Base-by-base conservation (phyloP, 2,113 vertebrate genomes). In the Odobenus rosmarus region DNA sequence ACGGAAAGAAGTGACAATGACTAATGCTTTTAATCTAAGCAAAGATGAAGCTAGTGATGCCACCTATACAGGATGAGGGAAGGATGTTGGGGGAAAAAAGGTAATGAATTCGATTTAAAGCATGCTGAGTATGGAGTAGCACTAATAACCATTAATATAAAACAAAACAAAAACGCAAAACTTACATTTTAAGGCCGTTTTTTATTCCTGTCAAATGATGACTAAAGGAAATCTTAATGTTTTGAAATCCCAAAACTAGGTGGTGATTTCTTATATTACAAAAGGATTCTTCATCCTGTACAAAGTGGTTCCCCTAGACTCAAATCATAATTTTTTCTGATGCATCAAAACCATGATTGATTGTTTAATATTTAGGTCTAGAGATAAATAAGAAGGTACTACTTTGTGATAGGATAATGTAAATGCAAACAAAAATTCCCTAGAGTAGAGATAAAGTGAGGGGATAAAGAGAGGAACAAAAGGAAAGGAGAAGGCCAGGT, bases 341-440 rank as follows among this genome's bases (percentile, higher is more conserved):
- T 94, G 18, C 33, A 83, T 92, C 11, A 81, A 94, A 92, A 67
- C 8, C 14, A 57, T 28, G 24, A 77, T 26, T 67, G 9, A 9
- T 51, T 79, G 69, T 77, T 85, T 69, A 36, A 95, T 80, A 46
- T 76, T 51, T 46, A 80, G 12, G 11, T 92, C 53, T 90, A 95
- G 42, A 88, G 49, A 74, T 55, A 81, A 97, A 83, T 24, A 51
- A 79, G 4, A 83, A 88, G 18, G 18, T 1, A 84, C 67, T 33
- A 82, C 21, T 91, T 26, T 87, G 55, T 85, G 24, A 72, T 1
- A 28, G 69, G 62, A 53, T 21, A 42, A 33, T 74, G 7, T 28
- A 77, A 93, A 90, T 62, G 14, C n/a, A 96, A 96, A 62, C 7
- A 76, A 95, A 92, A 90, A 84, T n/a, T 82, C 49, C 74, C 36